Conservation (phyloP, 2,797 vertebrate species). For the Channa striata region DNA sequence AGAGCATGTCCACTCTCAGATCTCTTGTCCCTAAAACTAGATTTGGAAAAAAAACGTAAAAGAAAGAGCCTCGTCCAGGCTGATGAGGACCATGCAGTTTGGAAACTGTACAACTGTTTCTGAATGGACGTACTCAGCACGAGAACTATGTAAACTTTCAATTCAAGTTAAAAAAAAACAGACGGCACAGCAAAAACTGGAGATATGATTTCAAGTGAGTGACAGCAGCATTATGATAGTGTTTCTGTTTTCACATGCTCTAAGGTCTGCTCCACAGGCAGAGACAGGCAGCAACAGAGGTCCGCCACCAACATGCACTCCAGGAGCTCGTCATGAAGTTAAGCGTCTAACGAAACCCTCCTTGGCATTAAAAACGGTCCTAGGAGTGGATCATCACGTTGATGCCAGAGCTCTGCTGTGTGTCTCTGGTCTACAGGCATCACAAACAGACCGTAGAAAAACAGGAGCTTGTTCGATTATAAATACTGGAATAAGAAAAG, state of each 20-base stretch:
- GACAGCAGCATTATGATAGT: slow-evolving; percentile 75
- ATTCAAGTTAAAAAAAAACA: slow-evolving; percentile 42
- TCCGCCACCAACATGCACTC: neutral
- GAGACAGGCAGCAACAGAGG: slow-evolving; percentile 41
- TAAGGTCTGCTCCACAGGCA: slow-evolving; percentile 56
- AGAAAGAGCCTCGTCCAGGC: slow-evolving; percentile 39
- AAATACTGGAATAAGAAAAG: slow-evolving; percentile 73
- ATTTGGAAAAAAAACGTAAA: slow-evolving; percentile 44
- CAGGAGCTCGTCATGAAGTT: slow-evolving; percentile 1
- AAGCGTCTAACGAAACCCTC: slow-evolving; percentile 36
- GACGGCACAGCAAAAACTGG: slow-evolving; percentile 37
- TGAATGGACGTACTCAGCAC: slow-evolving; percentile 47
- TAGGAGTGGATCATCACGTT: neutral
- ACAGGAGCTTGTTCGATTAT: slow-evolving; percentile 63
- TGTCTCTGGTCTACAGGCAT: slow-evolving; percentile 52
- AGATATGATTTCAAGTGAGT: slow-evolving; percentile 63
- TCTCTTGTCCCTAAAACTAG: slow-evolving; percentile 40
- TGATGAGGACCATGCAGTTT: slow-evolving; percentile 65
- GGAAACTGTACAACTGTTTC: slow-evolving; percentile 66
- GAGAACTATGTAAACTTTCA: slow-evolving; percentile 55
- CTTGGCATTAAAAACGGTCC: slow-evolving; percentile 50
- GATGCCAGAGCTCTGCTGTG: slow-evolving; percentile 28
- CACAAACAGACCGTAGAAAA: slow-evolving; percentile 73
- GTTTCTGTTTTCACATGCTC: slow-evolving; percentile 78
- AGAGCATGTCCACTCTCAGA: slow-evolving; percentile 17